Base-by-base conservation (phyloP, 37 sponge, comb jelly and placozoan species). In the Mnemiopsis leidyi region DNA sequence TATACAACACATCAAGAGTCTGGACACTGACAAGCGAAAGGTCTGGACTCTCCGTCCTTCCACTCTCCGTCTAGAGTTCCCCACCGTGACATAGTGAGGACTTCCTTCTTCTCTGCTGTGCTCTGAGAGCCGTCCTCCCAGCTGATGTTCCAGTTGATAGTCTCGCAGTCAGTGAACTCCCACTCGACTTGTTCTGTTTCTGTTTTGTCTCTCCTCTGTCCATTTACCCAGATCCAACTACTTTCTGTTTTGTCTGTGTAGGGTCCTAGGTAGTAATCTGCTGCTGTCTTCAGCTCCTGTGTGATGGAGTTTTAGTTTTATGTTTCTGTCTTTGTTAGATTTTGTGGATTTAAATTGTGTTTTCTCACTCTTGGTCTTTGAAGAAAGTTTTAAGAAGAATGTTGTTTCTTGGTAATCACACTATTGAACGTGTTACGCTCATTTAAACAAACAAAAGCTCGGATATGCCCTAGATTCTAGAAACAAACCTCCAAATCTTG, bases 11-110 rank as follows among this genome's bases (percentile, higher is more conserved):
- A n/a, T n/a, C n/a, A 48, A 48, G 61, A 48, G 61, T 61, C 90
- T 85, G 61, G 90, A 26, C 90, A 85, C 24, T 85, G 90, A 37
- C 90, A 85, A 38, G 61, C 90, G 48, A 85, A 85, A 3, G 36
- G 36, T 26, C 90, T 85, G 26, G 1, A n/a, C 28, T 23, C 29
- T 1, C 24, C 35, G 1, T 5, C 9, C 26, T 24, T 37, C 23
- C 3, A 85, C 3, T 25, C 23, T 2, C 39, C 90, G 30, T 85
- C 90, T 20, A 85, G 24, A 26, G 25, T 23, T 3, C 90, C 90
- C 28, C 35, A 16, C 1, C 90, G 13, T 2, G 38, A 36, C 2
- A 85, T 1, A n/a, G 90, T 28, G 13, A 85, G 21, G 5, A 25
- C 90, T 16, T 85, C 48, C 16, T 26, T 40, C 90, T n/a, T 38